Evolutionary conservation across 2,888 invertebrate species (phyloP).

Genomic region (Lacanobia wlatinum): DNA sequence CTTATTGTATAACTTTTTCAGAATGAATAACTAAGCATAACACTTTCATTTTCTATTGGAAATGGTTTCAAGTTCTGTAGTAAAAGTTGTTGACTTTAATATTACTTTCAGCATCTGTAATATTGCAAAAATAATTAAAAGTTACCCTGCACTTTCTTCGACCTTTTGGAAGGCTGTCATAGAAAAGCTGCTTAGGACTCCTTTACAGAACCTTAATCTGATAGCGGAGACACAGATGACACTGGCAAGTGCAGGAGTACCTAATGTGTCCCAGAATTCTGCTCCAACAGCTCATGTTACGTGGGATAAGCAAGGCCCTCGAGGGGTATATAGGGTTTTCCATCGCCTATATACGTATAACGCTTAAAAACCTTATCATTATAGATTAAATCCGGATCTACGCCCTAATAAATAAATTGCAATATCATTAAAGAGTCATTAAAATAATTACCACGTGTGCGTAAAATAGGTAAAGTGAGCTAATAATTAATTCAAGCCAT

Average conservation of each 20-base stretch:
- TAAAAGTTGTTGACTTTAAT: not conserved
- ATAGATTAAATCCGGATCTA: not conserved
- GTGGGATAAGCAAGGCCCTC: not conserved
- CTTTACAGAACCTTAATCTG: not conserved
- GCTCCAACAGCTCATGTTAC: not conserved
- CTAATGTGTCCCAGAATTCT: not conserved
- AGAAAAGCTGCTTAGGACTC: too few relatives aligned
- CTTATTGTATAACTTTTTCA: too few relatives aligned
- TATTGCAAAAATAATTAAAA: not conserved
- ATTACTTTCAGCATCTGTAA: not conserved
- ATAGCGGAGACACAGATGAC: too few relatives aligned
- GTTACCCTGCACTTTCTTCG: not conserved
- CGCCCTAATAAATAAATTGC: constrained; percentile 6
- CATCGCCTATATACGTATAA: too few relatives aligned
- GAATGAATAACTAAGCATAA: not conserved
- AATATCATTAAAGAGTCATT: constrained; percentile 17
- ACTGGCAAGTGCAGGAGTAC: too few relatives aligned
- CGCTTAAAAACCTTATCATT: not conserved
- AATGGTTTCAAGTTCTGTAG: not conserved
- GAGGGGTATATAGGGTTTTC: too few relatives aligned
- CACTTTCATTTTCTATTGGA: too few relatives aligned
- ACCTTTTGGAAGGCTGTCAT: too few relatives aligned
- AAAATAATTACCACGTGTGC: constrained; percentile 13
- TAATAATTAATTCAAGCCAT: constrained; percentile 36
- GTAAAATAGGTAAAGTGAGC: constrained; percentile 18